Evolutionary conservation across 2,888 invertebrate species (phyloP).

Genomic region (Candidula unifasciata): DNA sequence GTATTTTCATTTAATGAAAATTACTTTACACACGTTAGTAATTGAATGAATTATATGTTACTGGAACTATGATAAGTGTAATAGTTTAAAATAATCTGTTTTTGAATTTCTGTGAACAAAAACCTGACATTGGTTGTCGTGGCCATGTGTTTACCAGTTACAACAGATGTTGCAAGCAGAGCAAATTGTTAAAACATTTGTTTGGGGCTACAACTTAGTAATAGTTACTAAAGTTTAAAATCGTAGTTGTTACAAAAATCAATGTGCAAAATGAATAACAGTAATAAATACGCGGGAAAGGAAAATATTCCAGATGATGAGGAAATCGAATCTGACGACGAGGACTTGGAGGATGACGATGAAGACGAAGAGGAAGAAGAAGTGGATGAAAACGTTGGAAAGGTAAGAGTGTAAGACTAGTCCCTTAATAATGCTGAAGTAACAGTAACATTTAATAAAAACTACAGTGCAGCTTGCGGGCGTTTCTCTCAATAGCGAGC

Average conservation of each 20-base stretch:
- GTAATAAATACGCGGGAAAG: conserved; percentile 4
- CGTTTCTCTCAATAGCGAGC: too few species aligned
- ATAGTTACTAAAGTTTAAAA: too few species aligned
- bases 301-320: not conserved
- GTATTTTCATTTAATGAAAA: too few species aligned
- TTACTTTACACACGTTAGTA: too few species aligned
- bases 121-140: not conserved
- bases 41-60: too few species aligned
- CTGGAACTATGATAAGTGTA: too few species aligned
- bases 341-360: conserved; percentile 4
- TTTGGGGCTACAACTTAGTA: not conserved
- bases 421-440: too few species aligned
- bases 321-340: conserved; percentile 16
- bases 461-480: too few species aligned
- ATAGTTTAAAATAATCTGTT: not conserved
- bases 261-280: conserved; percentile 40
- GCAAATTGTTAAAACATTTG: not conserved
- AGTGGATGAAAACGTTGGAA: conserved; percentile 42
- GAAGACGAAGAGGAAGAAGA: conserved; percentile 40
- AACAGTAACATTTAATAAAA: too few species aligned
- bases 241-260: not conserved
- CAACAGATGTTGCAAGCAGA: conserved; percentile 15
- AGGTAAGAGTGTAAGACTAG: too few species aligned
- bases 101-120: not conserved
- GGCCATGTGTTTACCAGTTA: conserved; percentile 29